Percentiles rank a stretch among this genome's conserved stretches.
Evolutionary conservation across 2,888 invertebrate species (phyloP).

Genomic region (Ichneumoninae sp.): DNA sequence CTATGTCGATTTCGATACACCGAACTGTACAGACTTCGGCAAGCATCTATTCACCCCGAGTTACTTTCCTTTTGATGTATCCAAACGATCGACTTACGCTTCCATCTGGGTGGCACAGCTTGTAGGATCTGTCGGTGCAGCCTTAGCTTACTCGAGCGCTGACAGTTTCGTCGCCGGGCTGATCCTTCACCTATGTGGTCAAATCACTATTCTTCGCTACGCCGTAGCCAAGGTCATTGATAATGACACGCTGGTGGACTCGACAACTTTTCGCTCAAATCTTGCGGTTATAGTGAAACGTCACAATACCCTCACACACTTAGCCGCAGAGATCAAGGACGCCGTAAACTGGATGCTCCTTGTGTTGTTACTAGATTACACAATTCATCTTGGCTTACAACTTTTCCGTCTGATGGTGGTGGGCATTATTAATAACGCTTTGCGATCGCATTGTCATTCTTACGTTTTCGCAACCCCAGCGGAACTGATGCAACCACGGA

Average conservation of each 20-base stretch:
- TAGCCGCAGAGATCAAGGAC: neutral
- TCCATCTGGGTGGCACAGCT: neutral
- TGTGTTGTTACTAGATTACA: neutral
- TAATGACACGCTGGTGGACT: neutral
- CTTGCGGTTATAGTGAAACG: neutral
- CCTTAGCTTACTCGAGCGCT: neutral
- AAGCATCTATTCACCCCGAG: neutral
- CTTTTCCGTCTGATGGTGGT: neutral
- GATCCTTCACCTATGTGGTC: neutral
- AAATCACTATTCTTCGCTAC: neutral
- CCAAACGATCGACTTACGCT: neutral
- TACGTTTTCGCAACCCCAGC: neutral
- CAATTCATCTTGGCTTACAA: neutral
- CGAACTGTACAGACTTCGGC: neutral
- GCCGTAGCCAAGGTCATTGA: neutral
- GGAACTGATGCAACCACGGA: no score
- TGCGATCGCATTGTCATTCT: neutral
- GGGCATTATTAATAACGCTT: neutral
- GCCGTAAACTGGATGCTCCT: neutral
- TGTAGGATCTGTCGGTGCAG: neutral
- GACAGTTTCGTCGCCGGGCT: neutral
- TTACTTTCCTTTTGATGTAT: neutral
- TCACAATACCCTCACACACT: neutral
- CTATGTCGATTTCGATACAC: neutral
- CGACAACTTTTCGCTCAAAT: neutral